These are phyloP conservation scores for Notarius lentiginosus DNA, from an alignment of 2,113 vertebrate genomes.

Conservation along the genomic window DNA sequence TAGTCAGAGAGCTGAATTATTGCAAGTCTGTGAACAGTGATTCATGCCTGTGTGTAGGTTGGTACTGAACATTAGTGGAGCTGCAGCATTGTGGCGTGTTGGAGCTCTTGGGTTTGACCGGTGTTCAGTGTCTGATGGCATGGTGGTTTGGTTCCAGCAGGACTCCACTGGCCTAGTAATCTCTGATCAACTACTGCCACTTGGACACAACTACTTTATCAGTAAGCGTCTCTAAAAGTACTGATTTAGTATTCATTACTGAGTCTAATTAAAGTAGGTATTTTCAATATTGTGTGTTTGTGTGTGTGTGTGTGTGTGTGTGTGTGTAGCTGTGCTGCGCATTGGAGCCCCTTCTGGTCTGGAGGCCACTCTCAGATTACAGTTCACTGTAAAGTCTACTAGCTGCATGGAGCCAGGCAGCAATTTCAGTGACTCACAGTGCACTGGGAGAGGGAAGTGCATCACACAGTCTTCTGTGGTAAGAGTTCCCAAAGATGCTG, in stretches of 20 bases:
- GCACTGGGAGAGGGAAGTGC: slow-evolving; percentile 88
- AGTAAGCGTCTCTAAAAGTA: slow-evolving; percentile 20
- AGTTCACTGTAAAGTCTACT: slow-evolving; percentile 86
- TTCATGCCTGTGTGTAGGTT: slow-evolving; percentile 70
- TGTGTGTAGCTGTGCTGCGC: slow-evolving; percentile 65
- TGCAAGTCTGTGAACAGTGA: not conserved
- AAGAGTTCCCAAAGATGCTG: slow-evolving; percentile 42
- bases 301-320: slow-evolving; percentile 22
- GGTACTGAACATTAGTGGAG: slow-evolving; percentile 82
- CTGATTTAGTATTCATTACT: not conserved
- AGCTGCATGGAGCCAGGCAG: slow-evolving; percentile 79
- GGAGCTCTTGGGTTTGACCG: slow-evolving; percentile 82
- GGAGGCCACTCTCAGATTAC: slow-evolving; percentile 86
- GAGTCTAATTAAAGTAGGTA: not conserved
- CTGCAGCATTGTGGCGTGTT: slow-evolving; percentile 88
- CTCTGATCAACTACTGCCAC: slow-evolving; percentile 79
- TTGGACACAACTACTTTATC: slow-evolving; percentile 94
- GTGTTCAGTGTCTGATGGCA: slow-evolving; percentile 86
- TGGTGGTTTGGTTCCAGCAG: slow-evolving; percentile 84
- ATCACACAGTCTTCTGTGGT: slow-evolving; percentile 86
- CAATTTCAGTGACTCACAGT: slow-evolving; percentile 74
- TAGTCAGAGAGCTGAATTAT: not conserved
- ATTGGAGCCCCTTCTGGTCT: slow-evolving; percentile 70
- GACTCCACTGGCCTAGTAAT: slow-evolving; percentile 85
- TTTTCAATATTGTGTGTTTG: not conserved